Base-by-base conservation (phyloP, 2,113 vertebrate genomes). In the Myodes glareolus region DNA sequence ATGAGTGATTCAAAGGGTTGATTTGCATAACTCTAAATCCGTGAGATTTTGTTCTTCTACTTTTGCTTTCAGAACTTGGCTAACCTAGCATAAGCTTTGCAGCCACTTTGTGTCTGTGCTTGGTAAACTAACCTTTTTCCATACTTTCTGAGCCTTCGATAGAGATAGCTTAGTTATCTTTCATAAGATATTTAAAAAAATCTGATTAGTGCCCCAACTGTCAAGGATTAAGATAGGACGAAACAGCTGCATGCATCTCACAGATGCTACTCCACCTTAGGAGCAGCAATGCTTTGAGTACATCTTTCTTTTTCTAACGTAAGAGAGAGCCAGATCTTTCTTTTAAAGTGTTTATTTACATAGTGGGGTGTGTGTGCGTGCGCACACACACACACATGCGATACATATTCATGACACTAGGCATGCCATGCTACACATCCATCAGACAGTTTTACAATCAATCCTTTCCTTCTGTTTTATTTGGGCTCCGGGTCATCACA, bases 51-150 rank as follows among this genome's bases (percentile, higher is more conserved):
- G 50, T 61, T 72, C 91, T 85, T 65, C 55, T 6, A 85, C 17
- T 68, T 42, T 80, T 77, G 31, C 63, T 88, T 94, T 94, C 70
- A 96, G 75, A 96, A 92, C 5, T 65, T 45, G 17, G 95, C 65
- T 77, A 89, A 92, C 14, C 16, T 47, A 45, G 39, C 25, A 4
- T 17, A 52, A 85, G 33, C 76, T 61, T 76, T 47, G 92, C 86
- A 0, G 0, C 77, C 31, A 91, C 47, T 50, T 12, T 31, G 58
- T 3, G 14, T 31, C 68, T 27, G 95, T 94, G 33, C 7, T 36
- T 45, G 6, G 47, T 39, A 82, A 97, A 76, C 12, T 50, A 67
- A 77, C 6, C 9, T 19, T 4, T 14, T 21, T 42, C 93, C 27
- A 11, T 31, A 50, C 36, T 76, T 92, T 45, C n/a, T 9, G 42